Conservation (phyloP, 2,797 vertebrate species). For the Anas georgica region DNA sequence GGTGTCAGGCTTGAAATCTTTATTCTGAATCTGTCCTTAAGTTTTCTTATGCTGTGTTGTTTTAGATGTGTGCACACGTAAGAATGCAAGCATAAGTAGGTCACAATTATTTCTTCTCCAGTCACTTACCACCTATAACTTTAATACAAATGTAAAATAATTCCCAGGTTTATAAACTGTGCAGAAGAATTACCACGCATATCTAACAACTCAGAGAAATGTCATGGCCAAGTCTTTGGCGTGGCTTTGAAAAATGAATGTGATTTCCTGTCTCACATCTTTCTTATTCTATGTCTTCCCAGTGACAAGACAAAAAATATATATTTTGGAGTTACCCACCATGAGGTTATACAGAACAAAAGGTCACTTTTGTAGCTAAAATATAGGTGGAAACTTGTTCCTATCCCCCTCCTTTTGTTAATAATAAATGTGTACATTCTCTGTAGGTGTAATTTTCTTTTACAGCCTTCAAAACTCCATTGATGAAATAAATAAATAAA, state of each 20-base stretch:
- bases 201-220: not conserved
- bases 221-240: not conserved
- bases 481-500: not conserved
- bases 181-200: not conserved
- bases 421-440: not conserved
- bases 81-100: slow-evolving; percentile 30
- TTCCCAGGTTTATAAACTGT: not conserved
- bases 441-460: not conserved
- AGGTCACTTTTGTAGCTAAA: not conserved
- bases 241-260: not conserved
- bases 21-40: not conserved
- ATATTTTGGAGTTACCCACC: not conserved
- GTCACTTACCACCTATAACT: not conserved
- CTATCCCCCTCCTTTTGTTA: accelerated
- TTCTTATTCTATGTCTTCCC: not conserved
- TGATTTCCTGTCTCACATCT: not conserved
- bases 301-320: not conserved
- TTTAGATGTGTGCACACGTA: not conserved
- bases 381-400: not conserved
- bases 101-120: not conserved
- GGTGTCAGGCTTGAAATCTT: not conserved
- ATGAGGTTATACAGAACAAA: not conserved
- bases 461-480: not conserved
- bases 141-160: not conserved
- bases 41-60: not conserved